Evolutionary conservation across 2,888 invertebrate species (phyloP).

Genomic region (Lepas anatifera): DNA sequence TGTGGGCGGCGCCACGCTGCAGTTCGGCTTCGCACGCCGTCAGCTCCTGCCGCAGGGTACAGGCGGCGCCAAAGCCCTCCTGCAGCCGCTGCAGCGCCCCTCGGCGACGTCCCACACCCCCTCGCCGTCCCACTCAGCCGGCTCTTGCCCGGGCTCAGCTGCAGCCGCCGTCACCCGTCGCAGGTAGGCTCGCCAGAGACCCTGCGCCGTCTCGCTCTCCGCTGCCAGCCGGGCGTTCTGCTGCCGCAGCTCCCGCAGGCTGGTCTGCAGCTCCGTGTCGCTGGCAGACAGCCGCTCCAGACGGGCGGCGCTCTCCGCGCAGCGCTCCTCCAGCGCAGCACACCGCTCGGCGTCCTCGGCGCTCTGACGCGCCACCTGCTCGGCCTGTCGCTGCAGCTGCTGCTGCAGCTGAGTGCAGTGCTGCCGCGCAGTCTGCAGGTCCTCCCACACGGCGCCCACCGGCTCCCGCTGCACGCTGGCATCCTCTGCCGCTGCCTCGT

Average conservation of each 20-base stretch:
- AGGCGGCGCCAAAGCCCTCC: not conserved
- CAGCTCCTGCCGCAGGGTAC: conserved; percentile 4
- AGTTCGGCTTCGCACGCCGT: conserved; percentile 18
- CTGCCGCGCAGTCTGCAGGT: not conserved
- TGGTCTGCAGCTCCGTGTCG: conserved; percentile 8
- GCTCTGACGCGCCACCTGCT: conserved; percentile 18
- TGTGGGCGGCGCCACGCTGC: conserved; percentile 21
- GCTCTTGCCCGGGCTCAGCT: not conserved
- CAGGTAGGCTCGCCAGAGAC: not conserved
- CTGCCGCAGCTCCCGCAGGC: not conserved
- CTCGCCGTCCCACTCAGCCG: too few relatives aligned
- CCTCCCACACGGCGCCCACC: not conserved
- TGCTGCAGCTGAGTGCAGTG: conserved; percentile 22
- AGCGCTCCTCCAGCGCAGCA: conserved; percentile 1
- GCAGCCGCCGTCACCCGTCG: not conserved
- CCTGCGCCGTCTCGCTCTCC: conserved; percentile 15
- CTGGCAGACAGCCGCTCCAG: not conserved
- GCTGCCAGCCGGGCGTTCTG: not conserved
- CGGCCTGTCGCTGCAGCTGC: conserved; percentile 19
- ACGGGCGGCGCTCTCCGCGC: not conserved
- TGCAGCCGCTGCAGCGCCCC: not conserved
- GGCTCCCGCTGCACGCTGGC: not conserved
- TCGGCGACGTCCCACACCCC: not conserved
- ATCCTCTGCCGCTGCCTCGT: not conserved
- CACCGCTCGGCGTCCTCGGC: not conserved